These are phyloP conservation scores for Anarsia innoxiella DNA, from an alignment of 2,888 invertebrate species.

Conservation along the genomic window DNA sequence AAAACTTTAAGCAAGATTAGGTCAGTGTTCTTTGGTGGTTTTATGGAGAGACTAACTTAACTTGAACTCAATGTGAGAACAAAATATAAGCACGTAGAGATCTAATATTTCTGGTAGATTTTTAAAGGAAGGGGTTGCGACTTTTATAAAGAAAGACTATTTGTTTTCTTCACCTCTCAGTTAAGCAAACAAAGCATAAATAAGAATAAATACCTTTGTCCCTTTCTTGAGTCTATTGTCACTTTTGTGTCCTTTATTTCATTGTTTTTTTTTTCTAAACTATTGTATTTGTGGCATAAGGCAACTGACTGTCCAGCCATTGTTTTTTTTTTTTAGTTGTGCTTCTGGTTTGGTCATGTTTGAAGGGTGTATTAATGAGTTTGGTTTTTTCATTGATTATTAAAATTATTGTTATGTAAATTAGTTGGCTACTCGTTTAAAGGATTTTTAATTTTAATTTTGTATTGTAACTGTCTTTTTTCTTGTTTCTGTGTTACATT, in stretches of 20 bases:
- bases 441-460: not conserved
- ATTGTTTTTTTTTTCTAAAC: constrained; percentile 41
- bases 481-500: too few relatives aligned
- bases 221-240: constrained; percentile 58
- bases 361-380: too few relatives aligned
- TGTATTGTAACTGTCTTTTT: too few relatives aligned
- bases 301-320: constrained; percentile 41
- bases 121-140: constrained; percentile 45
- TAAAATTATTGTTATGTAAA: too few relatives aligned
- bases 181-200: constrained; percentile 68
- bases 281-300: constrained; percentile 34
- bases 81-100: too few relatives aligned
- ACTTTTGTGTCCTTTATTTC: constrained; percentile 59
- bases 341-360: constrained; percentile 9
- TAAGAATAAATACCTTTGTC: constrained; percentile 59
- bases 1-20: not conserved
- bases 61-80: too few relatives aligned
- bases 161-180: constrained; percentile 68
- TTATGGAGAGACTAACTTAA: too few relatives aligned
- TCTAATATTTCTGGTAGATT: constrained; percentile 28
- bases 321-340: constrained; percentile 20
- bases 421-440: too few relatives aligned
- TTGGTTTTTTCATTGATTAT: too few relatives aligned
- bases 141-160: constrained; percentile 45
- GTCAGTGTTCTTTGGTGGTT: not conserved